These are phyloP conservation scores for Ictidomys tridecemlineatus DNA, from an alignment of 2,113 vertebrate species.

Conservation along the genomic window DNA sequence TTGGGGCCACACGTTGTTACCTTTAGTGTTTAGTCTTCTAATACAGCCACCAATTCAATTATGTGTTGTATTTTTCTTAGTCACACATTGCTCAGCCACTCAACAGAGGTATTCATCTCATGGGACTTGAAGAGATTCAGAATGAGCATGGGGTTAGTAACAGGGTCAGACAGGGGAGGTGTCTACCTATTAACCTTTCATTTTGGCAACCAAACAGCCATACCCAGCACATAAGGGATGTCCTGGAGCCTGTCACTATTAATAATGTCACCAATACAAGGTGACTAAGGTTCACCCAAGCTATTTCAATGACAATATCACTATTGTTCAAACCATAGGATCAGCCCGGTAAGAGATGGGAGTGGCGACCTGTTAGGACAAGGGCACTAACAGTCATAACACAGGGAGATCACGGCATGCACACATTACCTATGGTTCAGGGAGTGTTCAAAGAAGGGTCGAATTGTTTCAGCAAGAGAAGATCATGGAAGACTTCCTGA, in stretches of 20 bases:
- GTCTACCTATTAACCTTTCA: conserved; percentile 80
- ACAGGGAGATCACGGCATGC: not conserved
- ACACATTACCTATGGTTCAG: too few relatives aligned
- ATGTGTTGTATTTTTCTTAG: conserved; percentile 81
- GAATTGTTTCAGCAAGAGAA: not conserved
- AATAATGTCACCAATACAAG: conserved; percentile 50
- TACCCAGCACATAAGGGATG: not conserved
- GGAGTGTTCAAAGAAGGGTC: not conserved
- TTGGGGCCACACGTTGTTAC: not conserved
- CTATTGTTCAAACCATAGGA: not conserved
- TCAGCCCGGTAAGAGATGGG: not conserved
- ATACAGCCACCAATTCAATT: conserved; percentile 38
- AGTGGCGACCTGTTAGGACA: not conserved
- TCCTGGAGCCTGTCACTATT: conserved; percentile 64
- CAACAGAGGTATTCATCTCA: conserved; percentile 78
- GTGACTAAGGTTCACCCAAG: conserved; percentile 28
- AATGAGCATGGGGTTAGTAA: conserved; percentile 81
- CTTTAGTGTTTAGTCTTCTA: conserved; percentile 36
- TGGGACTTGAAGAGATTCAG: conserved; percentile 80
- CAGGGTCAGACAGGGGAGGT: conserved; percentile 79
- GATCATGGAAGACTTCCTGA: not conserved
- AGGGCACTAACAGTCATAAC: not conserved
- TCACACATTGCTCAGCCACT: conserved; percentile 83
- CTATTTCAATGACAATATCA: conserved; percentile 50
- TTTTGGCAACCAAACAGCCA: conserved; percentile 50